Evolutionary conservation across 2,888 invertebrate species (phyloP), one percentile per base, ranked within the genome.

Genomic region (Sialis fuliginosa): DNA sequence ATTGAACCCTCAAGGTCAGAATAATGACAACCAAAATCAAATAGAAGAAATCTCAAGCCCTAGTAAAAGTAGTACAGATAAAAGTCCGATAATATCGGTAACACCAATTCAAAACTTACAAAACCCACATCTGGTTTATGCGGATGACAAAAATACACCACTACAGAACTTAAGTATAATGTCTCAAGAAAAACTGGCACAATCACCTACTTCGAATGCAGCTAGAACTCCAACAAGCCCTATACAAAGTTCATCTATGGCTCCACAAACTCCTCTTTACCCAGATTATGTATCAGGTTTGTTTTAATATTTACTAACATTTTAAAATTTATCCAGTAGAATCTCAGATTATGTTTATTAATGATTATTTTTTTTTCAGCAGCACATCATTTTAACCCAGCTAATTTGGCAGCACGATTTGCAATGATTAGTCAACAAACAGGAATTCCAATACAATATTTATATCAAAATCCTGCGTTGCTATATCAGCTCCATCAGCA

Each of bases 1-100:
- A 6, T 64, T 77, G 35, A 66, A 69, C 50, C 64, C 62, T 37
- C 63, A 63, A 41, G 61, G 61, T 43, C 58, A 60, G 10, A 54
- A 62, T 48, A 59, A 61, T 48, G 62, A 63, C 51, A 60, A 62
- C 52, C 59, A 60, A 49, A 61, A 61, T 50, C 9, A 13, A 6
- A 9, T 32, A 32, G 10, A 39, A 10, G 22, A n/a, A 9, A 31
- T 39, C 10, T 35, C 40, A 6, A 45, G 39, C 22, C 54, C 48
- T 43, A 56, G 56, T 39, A 42, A 57, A 54, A 52, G 57, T 54
- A 32, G 49, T 54, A 45, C 59, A 54, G 48, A 61, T 55, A 45
- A 45, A 12, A 45, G 61, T 50, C 53, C 57, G 12, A 65, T 64
- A 52, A 66, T 66, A 12, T 63, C 60, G 51, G 62, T 66, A 6